Evolutionary conservation across 2,113 vertebrate species (phyloP).

Genomic region (Albula goreensis): DNA sequence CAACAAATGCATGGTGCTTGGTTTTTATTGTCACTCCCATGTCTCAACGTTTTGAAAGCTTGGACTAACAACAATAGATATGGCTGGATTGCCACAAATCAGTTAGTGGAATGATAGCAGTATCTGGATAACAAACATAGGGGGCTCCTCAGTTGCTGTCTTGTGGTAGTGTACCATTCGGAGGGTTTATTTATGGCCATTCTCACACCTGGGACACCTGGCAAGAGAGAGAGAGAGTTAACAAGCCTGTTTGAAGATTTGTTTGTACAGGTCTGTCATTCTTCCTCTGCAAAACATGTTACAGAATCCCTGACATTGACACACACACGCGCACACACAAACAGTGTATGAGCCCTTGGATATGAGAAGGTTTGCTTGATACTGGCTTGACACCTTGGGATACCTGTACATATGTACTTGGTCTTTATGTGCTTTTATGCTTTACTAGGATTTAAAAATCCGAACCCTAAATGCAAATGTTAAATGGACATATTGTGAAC

Average conservation of each 20-base stretch:
- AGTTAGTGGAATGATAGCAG: not conserved
- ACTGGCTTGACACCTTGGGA: too few species aligned
- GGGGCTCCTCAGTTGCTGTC: not conserved
- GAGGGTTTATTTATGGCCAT: not conserved
- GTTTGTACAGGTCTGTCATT: not conserved
- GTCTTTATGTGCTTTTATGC: too few species aligned
- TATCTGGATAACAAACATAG: not conserved
- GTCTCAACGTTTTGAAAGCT: not conserved
- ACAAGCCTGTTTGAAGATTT: not conserved
- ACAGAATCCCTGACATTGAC: too few species aligned
- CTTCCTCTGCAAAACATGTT: not conserved
- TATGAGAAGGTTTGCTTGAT: not conserved
- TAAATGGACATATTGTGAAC: not conserved
- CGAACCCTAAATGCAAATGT: too few species aligned
- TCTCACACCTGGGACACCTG: constrained; percentile 11
- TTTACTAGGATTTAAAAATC: too few species aligned
- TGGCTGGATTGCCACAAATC: not conserved
- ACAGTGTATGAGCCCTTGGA: not conserved
- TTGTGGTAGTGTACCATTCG: not conserved
- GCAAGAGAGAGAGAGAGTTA: not conserved
- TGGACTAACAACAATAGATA: not conserved
- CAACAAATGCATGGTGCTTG: not conserved
- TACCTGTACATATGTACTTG: too few species aligned
- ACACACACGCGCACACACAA: too few species aligned
- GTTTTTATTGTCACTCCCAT: constrained; percentile 2